Conservation (phyloP, 1,140 invertebrate genomes). For the Plectrocnemia conspersa region DNA sequence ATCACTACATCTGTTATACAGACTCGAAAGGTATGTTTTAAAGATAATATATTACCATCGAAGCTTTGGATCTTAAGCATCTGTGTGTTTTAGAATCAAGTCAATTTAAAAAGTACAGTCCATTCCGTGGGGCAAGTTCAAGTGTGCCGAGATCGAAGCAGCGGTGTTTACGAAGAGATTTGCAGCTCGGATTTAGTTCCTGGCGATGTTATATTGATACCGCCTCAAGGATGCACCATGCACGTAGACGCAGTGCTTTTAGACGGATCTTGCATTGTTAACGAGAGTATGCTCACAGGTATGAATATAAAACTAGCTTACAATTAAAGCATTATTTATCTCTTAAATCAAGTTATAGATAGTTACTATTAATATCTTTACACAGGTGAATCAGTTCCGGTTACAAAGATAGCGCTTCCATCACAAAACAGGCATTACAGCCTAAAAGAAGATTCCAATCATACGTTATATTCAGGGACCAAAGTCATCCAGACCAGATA, state of each 20-base stretch:
- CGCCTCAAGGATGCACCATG: constrained; percentile 76
- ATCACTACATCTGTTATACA: constrained; percentile 77
- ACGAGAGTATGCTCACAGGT: constrained; percentile 96
- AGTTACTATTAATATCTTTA: constrained; percentile 11
- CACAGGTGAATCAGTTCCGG: constrained; percentile 78
- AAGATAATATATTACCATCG: background rate
- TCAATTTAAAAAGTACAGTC: constrained; percentile 65
- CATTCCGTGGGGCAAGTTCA: constrained; percentile 59
- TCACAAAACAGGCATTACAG: constrained; percentile 62
- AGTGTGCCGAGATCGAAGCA: constrained; percentile 39
- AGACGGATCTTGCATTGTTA: constrained; percentile 85
- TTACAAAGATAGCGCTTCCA: constrained; percentile 86
- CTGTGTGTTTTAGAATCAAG: constrained; percentile 60
- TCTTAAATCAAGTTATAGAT: constrained; percentile 3
- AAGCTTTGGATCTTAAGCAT: background rate
- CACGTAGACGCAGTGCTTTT: constrained; percentile 88
- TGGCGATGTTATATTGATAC: constrained; percentile 88
- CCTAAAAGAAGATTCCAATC: constrained; percentile 77
- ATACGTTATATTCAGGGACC: constrained; percentile 93
- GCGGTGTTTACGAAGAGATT: constrained; percentile 46
- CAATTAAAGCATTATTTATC: background rate
- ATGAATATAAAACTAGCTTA: constrained; percentile 36
- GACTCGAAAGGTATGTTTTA: constrained; percentile 65
- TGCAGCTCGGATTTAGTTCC: constrained; percentile 72
- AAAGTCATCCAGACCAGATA: constrained; percentile 92